A percentile compares a stretch with the other conserved stretches of the same genome.
Conservation (phyloP, 2,797 vertebrate genomes). For the Otolemur crassicaudatus region DNA sequence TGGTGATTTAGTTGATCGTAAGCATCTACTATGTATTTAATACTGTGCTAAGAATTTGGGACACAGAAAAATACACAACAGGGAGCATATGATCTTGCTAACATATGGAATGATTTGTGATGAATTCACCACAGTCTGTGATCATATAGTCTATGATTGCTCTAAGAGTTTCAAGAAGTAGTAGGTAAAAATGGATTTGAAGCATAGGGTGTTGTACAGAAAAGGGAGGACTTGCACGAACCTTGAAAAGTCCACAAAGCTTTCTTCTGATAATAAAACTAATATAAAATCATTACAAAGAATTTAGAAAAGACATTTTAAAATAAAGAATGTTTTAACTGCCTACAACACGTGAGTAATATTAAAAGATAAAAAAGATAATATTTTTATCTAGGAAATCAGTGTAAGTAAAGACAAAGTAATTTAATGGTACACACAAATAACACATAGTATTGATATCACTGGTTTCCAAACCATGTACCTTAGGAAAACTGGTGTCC, state of each 20-base stretch:
- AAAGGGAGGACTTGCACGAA: not conserved
- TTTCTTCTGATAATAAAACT: not conserved
- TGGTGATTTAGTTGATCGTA: conserved; percentile 6
- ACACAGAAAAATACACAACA: not conserved
- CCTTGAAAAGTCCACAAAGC: not conserved
- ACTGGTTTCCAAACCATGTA: not conserved
- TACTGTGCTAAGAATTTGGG: conserved; percentile 4
- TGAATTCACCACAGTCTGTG: not conserved
- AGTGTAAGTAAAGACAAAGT: not conserved
- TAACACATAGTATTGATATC: not conserved
- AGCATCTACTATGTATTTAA: not conserved
- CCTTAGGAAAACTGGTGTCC: not conserved
- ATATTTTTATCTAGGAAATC: conserved; percentile 33
- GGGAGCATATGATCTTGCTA: not conserved
- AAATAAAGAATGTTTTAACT: conserved; percentile 25
- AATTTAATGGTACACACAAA: not conserved
- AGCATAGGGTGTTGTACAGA: not conserved
- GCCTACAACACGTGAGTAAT: not conserved
- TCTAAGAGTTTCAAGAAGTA: conserved; percentile 11
- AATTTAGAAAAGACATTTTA: conserved; percentile 29
- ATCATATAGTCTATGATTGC: not conserved
- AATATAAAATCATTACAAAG: not conserved
- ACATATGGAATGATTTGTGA: not conserved
- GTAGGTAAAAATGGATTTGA: conserved; percentile 36
- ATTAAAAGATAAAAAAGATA: not conserved